These are phyloP conservation scores for Dione juno DNA, from an alignment of 2,888 invertebrate genomes.

Conservation along the genomic window DNA sequence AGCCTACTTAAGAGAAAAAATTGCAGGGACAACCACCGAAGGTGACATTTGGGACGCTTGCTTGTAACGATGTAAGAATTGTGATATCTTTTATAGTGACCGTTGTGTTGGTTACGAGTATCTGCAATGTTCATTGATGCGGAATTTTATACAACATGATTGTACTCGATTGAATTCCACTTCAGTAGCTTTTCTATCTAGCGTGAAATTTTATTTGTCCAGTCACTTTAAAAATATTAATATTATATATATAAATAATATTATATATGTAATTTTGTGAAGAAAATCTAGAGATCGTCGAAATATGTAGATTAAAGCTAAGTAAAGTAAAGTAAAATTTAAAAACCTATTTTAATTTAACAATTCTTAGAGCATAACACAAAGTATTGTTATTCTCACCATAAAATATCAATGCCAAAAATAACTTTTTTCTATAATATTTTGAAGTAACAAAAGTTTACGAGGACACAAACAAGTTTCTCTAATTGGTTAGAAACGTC, in stretches of 20 bases:
- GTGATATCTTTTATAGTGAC: slow-evolving; percentile 36
- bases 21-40: slow-evolving; percentile 48
- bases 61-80: slow-evolving; percentile 39
- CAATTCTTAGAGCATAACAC: too few relatives aligned
- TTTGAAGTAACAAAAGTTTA: slow-evolving; percentile 21
- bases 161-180: slow-evolving; percentile 26
- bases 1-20: slow-evolving; percentile 58
- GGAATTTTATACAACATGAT: slow-evolving; percentile 24
- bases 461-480: slow-evolving; percentile 16
- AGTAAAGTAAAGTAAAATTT: too few relatives aligned
- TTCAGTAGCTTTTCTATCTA: slow-evolving; percentile 20
- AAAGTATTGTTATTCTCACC: not conserved
- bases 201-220: slow-evolving; percentile 7
- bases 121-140: slow-evolving; percentile 25
- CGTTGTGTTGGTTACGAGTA: slow-evolving; percentile 31
- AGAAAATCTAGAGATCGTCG: not conserved
- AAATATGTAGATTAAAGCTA: too few relatives aligned
- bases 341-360: too few relatives aligned
- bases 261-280: not conserved
- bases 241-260: too few relatives aligned
- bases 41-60: slow-evolving; percentile 48
- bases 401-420: not conserved
- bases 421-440: slow-evolving; percentile 12
- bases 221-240: not conserved
- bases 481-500: slow-evolving; percentile 34